Percentiles rank a stretch among this genome's conserved stretches.
These are phyloP conservation scores for Mus spretus DNA, from an alignment of 2,797 vertebrate genomes.

Conservation along the genomic window DNA sequence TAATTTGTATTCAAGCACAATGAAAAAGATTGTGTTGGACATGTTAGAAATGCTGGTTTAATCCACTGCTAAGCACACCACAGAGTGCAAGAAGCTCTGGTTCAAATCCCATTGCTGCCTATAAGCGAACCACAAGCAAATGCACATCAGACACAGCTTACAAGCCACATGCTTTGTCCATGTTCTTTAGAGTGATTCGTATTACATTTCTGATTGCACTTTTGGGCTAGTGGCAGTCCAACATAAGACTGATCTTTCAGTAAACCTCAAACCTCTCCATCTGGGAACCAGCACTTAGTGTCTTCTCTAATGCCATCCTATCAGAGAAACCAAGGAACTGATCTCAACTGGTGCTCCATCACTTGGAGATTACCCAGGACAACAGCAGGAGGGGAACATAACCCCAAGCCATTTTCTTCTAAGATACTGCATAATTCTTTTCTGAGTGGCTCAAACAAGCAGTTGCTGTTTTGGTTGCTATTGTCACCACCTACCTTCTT, in stretches of 20 bases:
- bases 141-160: background rate
- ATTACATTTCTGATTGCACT: background rate
- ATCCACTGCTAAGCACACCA: background rate
- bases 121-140: background rate
- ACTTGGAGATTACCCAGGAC: background rate
- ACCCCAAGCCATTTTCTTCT: background rate
- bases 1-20: background rate
- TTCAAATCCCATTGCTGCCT: background rate
- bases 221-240: background rate
- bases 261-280: background rate
- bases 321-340: background rate
- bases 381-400: background rate
- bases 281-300: background rate
- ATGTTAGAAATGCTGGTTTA: background rate
- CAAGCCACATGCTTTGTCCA: background rate
- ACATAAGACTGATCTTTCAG: background rate
- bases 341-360: background rate
- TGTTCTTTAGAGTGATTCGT: slow-evolving; percentile 17
- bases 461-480: background rate
- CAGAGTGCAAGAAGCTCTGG: background rate
- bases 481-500: background rate
- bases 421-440: background rate
- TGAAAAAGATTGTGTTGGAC: background rate
- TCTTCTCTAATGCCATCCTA: background rate
- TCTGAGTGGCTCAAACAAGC: background rate